A percentile compares a stretch with the other conserved stretches of the same genome.
phyloP scores from a whole-genome alignment of 2,797 vertebrate genomes.

The Acipenser ruthenus region DNA sequence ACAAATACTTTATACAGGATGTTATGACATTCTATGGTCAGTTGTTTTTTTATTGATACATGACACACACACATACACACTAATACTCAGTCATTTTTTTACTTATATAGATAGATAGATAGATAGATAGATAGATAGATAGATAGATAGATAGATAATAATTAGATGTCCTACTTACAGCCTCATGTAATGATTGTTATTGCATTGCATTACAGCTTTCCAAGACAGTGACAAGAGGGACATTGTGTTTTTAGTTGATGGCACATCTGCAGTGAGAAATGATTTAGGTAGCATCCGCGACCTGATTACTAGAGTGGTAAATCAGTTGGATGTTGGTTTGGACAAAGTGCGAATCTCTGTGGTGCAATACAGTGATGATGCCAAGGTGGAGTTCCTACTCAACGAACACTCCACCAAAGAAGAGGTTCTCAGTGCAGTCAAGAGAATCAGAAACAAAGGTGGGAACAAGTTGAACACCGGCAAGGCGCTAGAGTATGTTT shows the following conservation, averaged over 20 bases:
- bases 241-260: constrained; percentile 87
- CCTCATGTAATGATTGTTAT: too few relatives aligned
- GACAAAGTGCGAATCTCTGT: constrained; percentile 76
- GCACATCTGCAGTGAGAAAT: constrained; percentile 56
- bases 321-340: constrained; percentile 73
- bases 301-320: constrained; percentile 74
- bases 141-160: too few relatives aligned
- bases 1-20: too few relatives aligned
- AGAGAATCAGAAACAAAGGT: constrained; percentile 59
- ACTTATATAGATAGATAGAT: too few relatives aligned
- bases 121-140: too few relatives aligned
- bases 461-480: constrained; percentile 73
- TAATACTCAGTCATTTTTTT: too few relatives aligned
- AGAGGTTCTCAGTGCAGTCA: constrained; percentile 66
- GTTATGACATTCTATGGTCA: too few relatives aligned
- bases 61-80: too few relatives aligned
- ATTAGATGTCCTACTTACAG: too few relatives aligned
- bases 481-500: constrained; percentile 74
- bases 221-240: constrained; percentile 66
- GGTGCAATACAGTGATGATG: constrained; percentile 83
- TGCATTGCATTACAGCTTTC: constrained; percentile 2
- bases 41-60: too few relatives aligned
- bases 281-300: constrained; percentile 70
- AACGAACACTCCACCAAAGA: constrained; percentile 76
- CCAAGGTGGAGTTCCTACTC: constrained; percentile 73